Evolutionary conservation across 1,140 invertebrate species (phyloP), one percentile per base, ranked within the genome.

Genomic region (Cotesia chilonis): DNA sequence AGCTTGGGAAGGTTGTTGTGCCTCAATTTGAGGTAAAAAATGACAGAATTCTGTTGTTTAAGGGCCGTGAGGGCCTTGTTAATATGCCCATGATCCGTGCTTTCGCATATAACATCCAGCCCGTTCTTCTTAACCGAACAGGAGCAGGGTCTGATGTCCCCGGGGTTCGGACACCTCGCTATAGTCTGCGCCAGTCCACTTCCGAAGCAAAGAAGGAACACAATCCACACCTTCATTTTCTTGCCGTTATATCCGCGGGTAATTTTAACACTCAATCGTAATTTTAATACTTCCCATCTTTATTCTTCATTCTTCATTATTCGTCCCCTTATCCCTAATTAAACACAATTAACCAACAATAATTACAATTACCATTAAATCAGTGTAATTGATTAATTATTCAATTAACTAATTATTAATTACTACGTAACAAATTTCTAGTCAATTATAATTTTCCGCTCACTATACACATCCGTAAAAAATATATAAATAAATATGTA

Each of bases 71-170:
- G 94, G 0, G 93, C 92, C 80, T 90, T 88, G 75, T 85, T 88
- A 79, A 95, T 94, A 76, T 94, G 91, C 38, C 87, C 83, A 71
- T 92, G 88, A 77, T 94, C 92, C 7, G 93, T 95, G 75, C 91
- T 92, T 86, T 96, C 94, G 88, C 95, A 96, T 28, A 94, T 88
- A 55, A 96, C 91, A 80, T 96, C 94, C 75, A 96, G 87, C 4
- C 94, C 94, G 76, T 93, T 93, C 82, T 94, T 95, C 85, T 96
- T 96, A 61, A 95, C 91, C 60, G 88, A 90, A 82, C 95, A 96
- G 70, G 88, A 88, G 85, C 94, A 96, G 20, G 94, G 94, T 41
- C 90, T 84, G 75, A 95, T 94, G 41, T 93, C 93, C 71, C 80
- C 84, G 69, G 89, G 89, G 55, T 90, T 81, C 12, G 94, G 94